phyloP scores from a whole-genome alignment of 2,113 vertebrate species.

The Paedocypris sp. region DNA sequence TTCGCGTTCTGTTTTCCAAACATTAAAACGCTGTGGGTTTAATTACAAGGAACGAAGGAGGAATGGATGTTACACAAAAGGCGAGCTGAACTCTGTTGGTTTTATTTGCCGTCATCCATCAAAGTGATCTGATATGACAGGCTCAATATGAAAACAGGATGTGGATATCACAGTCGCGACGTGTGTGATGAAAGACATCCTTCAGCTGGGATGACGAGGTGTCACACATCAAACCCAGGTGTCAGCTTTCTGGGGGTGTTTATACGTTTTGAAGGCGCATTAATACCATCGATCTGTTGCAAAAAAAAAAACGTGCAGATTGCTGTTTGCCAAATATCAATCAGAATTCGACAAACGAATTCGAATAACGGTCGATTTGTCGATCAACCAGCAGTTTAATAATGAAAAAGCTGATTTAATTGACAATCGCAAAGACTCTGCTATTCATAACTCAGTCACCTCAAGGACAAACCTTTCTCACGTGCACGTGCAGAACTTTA shows the following conservation, averaged over 20 bases:
- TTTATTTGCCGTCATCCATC: slow-evolving; percentile 20
- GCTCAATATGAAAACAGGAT: slow-evolving; percentile 23
- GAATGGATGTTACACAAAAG: not conserved
- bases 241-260: slow-evolving; percentile 39
- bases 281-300: slow-evolving; percentile 14
- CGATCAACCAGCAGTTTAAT: too few species aligned
- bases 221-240: slow-evolving; percentile 44
- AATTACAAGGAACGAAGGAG: not conserved
- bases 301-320: too few species aligned
- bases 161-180: slow-evolving; percentile 30
- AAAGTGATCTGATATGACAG: slow-evolving; percentile 11
- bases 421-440: too few species aligned
- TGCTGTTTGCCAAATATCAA: too few species aligned
- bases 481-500: too few species aligned
- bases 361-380: too few species aligned
- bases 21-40: too few species aligned
- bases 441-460: too few species aligned
- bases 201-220: slow-evolving; percentile 41
- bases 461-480: too few species aligned
- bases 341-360: not conserved
- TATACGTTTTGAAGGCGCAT: slow-evolving; percentile 12
- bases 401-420: too few species aligned
- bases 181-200: slow-evolving; percentile 26
- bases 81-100: not conserved
- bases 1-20: too few species aligned